A percentile compares a stretch with the other conserved stretches of the same genome.
Evolutionary conservation across 2,797 vertebrate genomes (phyloP).

Genomic region (Sitta carolinensis): DNA sequence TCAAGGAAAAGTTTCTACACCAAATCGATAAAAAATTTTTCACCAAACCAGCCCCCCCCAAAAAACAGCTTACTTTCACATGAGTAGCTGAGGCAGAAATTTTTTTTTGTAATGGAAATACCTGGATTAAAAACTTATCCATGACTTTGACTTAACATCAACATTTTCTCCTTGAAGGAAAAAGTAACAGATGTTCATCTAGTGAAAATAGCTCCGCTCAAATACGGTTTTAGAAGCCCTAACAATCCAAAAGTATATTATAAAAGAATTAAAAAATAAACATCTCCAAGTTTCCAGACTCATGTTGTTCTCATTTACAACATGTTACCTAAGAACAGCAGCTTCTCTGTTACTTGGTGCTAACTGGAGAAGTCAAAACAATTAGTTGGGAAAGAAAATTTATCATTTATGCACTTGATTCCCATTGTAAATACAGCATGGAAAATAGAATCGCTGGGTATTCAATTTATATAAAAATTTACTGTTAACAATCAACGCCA

Average conservation of each 20-base stretch:
- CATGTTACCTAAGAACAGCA: neutral
- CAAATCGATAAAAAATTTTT: neutral
- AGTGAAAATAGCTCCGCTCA: neutral
- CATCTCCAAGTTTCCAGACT: neutral
- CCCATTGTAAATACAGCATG: neutral
- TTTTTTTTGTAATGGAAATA: neutral
- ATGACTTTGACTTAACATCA: neutral
- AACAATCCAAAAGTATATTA: neutral
- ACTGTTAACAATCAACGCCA: neutral
- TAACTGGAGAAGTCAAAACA: neutral
- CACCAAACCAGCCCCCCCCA: neutral
- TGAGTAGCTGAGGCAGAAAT: neutral
- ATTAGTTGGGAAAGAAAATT: neutral
- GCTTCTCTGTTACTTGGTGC: neutral
- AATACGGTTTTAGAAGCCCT: neutral
- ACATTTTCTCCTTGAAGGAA: neutral
- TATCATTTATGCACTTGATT: neutral
- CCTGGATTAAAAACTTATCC: neutral
- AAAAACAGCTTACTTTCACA: neutral
- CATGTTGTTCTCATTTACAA: neutral
- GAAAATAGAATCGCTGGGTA: neutral
- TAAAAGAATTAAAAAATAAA: neutral
- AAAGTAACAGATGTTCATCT: neutral
- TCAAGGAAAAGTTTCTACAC: neutral
- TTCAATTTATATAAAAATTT: neutral